Base-by-base conservation (phyloP, 1,140 invertebrate species). In the Chrysomallon squamiferum region DNA sequence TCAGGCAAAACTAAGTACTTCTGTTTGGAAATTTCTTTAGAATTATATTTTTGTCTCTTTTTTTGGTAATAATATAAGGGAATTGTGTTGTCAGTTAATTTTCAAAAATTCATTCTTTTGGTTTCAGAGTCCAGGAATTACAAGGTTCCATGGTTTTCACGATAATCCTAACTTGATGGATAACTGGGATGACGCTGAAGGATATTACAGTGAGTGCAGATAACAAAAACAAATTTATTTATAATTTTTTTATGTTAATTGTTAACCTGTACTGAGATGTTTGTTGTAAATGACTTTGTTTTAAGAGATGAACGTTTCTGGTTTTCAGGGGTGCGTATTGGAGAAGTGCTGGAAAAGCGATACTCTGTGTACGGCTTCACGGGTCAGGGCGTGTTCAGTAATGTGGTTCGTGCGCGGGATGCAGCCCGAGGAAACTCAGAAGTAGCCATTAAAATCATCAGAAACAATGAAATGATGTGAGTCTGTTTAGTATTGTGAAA, bases 391-490 rank as follows among this genome's bases (percentile, higher is more conserved):
- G 97, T 99, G 2, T 99, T 99, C 86, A 97, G 95, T 76, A 99
- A 98, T 83, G 98, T 99, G 1, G 92, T 99, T 3, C 88, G 97
- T 56, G 96, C 95, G 11, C 88, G 95, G 70, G 97, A 99, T 84
- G 91, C 90, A 74, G 92, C 92, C 1, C 88, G 95, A 25, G 92
- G 91, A 18, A 92, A 91, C 82, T 89, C 91, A 67, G 96, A 99
- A 84, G 96, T 99, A 0, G 97, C 97, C 59, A 95, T 99, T 18
- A 99, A 99, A 87, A 99, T 99, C 70, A 99, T 99, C 71, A 88
- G 98, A 75, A 99, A 99, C 84, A 99, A 99, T 87, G 97, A 99
- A 88, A 93, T 99, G 74, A 99, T 99, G 98, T 98, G 88, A 92
- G 93, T 90, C 45, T 61, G 41, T 35, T 29, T 9, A 15, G 27